A percentile compares a stretch with the other conserved stretches of the same genome.
phyloP scores from a whole-genome alignment of 2,888 invertebrate species.

The Lordiphosa fenestrarum region DNA sequence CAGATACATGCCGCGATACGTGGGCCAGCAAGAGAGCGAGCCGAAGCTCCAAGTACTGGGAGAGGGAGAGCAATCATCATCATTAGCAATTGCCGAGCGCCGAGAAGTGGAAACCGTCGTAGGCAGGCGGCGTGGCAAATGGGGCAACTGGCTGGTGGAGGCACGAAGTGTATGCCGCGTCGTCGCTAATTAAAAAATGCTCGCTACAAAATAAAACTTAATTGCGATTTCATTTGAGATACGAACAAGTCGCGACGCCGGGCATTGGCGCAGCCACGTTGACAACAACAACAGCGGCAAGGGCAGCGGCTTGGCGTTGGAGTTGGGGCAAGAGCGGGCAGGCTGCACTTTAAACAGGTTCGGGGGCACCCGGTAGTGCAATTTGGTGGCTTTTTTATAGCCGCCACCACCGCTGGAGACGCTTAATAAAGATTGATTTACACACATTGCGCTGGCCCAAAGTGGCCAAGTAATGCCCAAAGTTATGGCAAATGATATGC shows the following conservation, averaged over 20 bases:
- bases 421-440: constrained; percentile 70
- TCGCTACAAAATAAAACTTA: constrained; percentile 75
- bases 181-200: constrained; percentile 74
- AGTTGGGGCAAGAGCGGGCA: constrained; percentile 15
- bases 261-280: constrained; percentile 53
- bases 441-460: constrained; percentile 38
- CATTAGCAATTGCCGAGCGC: constrained; percentile 47
- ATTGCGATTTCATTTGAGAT: constrained; percentile 75
- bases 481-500: constrained; percentile 26
- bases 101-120: constrained; percentile 26
- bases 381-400: constrained; percentile 29
- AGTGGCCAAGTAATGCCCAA: constrained; percentile 30
- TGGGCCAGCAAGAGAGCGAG: constrained; percentile 31
- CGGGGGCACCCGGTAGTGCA: constrained; percentile 44
- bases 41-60: no score
- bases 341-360: constrained; percentile 60
- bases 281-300: constrained; percentile 14
- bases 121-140: constrained; percentile 35
- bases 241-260: constrained; percentile 44
- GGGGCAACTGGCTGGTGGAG: constrained; percentile 34
- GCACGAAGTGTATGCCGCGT: constrained; percentile 52
- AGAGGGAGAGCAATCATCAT: constrained; percentile 32
- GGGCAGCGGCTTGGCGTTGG: constrained; percentile 3
- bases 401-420: constrained; percentile 29
- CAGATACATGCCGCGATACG: constrained; percentile 42